Evolutionary conservation across 2,888 invertebrate species (phyloP).

Genomic region (Heliconius aoede): DNA sequence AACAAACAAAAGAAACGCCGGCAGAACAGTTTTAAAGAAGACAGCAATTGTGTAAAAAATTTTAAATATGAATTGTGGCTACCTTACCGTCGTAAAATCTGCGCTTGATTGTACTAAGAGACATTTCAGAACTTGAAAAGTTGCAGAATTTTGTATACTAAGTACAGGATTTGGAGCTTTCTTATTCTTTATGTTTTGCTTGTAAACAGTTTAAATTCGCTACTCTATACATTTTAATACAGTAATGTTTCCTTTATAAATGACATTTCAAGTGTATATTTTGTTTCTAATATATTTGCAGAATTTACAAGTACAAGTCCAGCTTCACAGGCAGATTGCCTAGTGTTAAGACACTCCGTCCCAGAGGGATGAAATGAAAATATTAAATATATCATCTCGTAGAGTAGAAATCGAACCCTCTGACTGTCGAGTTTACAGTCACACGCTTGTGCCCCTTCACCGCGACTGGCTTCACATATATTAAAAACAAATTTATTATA

Average conservation of each 20-base stretch:
- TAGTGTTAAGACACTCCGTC: no score
- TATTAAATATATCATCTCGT: no score
- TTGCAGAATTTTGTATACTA: constrained; percentile 27
- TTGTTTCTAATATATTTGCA: no score
- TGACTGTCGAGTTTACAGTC: no score
- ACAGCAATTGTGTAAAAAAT: constrained; percentile 34
- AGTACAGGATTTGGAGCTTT: constrained; percentile 10
- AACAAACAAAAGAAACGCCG: constrained; percentile 27
- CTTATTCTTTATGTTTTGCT: constrained; percentile 5
- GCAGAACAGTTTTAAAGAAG: constrained; percentile 30
- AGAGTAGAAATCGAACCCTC: no score
- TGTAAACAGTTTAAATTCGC: not conserved
- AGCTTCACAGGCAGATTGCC: no score
- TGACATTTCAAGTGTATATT: no score
- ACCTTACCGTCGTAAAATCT: constrained; percentile 24
- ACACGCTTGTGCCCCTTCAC: no score
- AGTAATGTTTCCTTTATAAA: not conserved
- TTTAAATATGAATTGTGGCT: constrained; percentile 37
- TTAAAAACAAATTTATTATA: not conserved
- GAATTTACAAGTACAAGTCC: no score
- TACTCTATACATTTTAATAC: constrained; percentile 5
- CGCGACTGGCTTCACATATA: no score
- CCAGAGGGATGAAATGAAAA: no score
- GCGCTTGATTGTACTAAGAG: constrained; percentile 15
- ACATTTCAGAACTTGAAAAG: constrained; percentile 32